phyloP scores from a whole-genome alignment of 2,113 vertebrate species.

The Sylvilagus bachmani region DNA sequence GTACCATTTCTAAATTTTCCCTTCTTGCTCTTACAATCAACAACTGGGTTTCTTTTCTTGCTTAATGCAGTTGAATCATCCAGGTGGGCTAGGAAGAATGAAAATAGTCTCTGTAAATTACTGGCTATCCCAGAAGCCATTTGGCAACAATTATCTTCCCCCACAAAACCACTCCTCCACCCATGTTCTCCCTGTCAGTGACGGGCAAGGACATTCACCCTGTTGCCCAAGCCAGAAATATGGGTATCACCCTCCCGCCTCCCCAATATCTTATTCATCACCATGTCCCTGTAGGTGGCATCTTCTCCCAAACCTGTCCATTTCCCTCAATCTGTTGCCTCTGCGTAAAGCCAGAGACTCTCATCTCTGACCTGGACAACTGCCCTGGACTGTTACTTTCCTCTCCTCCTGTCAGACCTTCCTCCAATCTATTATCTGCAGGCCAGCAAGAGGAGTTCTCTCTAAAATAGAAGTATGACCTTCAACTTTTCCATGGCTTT shows the following conservation, averaged over 20 bases:
- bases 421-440: neutral
- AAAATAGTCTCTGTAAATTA: conserved; percentile 72
- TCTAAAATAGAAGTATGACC: neutral
- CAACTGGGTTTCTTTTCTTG: conserved; percentile 43
- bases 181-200: conserved; percentile 47
- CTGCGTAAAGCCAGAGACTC: neutral
- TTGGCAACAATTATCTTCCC: conserved; percentile 76
- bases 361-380: neutral
- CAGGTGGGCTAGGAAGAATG: conserved; percentile 72
- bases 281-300: neutral
- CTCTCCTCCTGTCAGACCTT: neutral
- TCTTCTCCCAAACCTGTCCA: neutral
- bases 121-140: conserved; percentile 65
- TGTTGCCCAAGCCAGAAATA: conserved; percentile 52
- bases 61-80: conserved; percentile 73
- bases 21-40: neutral
- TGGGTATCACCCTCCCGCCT: neutral
- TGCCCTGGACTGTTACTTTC: neutral
- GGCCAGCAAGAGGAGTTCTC: neutral
- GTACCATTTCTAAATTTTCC: conserved; percentile 47
- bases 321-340: neutral
- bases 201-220: conserved; percentile 6
- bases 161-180: conserved; percentile 71
- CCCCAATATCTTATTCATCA: neutral
- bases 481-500: neutral